Percentiles rank a stretch among this genome's conserved stretches.
Conservation (phyloP, 2,888 invertebrate species). For the Trichopoda pennipes region DNA sequence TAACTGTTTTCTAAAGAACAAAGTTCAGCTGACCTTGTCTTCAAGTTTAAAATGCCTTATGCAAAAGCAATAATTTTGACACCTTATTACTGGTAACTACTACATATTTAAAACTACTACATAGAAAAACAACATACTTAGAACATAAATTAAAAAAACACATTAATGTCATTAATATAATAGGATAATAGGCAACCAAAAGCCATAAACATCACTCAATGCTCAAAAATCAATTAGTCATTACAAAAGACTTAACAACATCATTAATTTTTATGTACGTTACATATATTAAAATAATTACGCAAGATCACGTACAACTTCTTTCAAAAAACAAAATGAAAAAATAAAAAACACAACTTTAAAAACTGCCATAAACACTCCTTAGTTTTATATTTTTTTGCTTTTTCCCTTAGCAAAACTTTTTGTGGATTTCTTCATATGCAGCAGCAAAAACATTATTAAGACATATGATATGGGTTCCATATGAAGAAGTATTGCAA, state of each 20-base stretch:
- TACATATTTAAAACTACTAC: neutral
- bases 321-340: neutral
- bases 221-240: conserved; percentile 61
- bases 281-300: conserved; percentile 49
- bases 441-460: neutral
- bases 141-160: neutral
- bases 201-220: conserved; percentile 53
- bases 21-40: neutral
- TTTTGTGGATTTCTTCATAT: neutral
- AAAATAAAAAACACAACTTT: conserved; percentile 22
- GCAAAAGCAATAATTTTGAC: conserved; percentile 24
- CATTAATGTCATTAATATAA: neutral
- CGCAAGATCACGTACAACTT: conserved; percentile 60
- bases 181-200: neutral
- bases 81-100: conserved; percentile 31
- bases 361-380: conserved; percentile 36
- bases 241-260: conserved; percentile 26
- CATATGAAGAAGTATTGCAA: conserved; percentile 12
- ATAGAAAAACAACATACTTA: too few relatives aligned
- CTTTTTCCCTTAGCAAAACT: neutral
- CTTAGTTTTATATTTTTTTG: conserved; percentile 11
- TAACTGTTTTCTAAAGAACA: neutral
- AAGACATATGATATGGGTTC: conserved; percentile 2
- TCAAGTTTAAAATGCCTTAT: conserved; percentile 4
- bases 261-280: conserved; percentile 4